phyloP scores from a whole-genome alignment of 2,113 vertebrate species.

The Hippolais icterina region DNA sequence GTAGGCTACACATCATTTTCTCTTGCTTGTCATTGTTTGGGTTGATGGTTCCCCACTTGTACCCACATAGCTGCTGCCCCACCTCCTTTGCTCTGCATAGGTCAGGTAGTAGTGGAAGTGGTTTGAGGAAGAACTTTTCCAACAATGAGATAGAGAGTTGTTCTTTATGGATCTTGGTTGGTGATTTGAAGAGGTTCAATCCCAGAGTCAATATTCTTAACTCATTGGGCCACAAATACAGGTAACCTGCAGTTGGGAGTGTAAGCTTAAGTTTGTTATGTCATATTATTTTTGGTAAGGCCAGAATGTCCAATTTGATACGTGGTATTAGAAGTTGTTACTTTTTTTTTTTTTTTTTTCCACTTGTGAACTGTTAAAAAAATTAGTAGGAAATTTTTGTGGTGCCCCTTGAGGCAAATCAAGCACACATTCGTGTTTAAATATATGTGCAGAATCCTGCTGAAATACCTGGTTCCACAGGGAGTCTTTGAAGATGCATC shows the following conservation, averaged over 20 bases:
- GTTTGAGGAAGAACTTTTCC: neutral
- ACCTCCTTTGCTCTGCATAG: neutral
- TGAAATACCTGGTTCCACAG: neutral
- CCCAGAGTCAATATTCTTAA: neutral
- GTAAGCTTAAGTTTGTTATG: neutral
- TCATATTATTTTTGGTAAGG: neutral
- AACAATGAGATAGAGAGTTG: neutral
- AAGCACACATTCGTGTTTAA: neutral
- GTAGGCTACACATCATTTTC: conserved; percentile 51
- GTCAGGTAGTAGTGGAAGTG: neutral
- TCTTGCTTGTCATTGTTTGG: conserved; percentile 27
- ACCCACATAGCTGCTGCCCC: neutral
- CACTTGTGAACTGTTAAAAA: neutral
- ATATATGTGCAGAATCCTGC: neutral
- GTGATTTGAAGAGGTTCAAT: neutral
- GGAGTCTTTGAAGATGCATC: neutral
- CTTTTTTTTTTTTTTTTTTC: neutral
- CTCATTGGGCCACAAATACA: neutral
- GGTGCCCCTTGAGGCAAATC: neutral
- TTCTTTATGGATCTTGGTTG: neutral
- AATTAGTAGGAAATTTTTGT: neutral
- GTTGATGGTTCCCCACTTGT: conserved; percentile 9
- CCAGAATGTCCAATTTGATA: neutral
- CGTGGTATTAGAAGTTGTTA: neutral
- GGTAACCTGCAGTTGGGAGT: neutral